These are phyloP conservation scores for Spilogale gracilis DNA, from an alignment of 2,113 vertebrate genomes.

Conservation along the genomic window DNA sequence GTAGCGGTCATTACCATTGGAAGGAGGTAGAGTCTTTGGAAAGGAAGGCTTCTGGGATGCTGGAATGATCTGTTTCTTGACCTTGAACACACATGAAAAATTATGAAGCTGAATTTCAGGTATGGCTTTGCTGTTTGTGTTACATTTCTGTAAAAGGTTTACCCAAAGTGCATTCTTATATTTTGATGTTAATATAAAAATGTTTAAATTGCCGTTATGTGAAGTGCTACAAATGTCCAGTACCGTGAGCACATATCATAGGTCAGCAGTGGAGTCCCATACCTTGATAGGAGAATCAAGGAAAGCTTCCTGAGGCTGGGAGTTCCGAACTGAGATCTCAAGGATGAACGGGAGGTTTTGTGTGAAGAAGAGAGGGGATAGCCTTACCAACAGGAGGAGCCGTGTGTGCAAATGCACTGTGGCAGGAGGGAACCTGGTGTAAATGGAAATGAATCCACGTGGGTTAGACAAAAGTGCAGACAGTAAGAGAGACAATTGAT, in stretches of 20 bases:
- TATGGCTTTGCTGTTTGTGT: neutral
- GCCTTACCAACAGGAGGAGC: neutral
- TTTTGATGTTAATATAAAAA: neutral
- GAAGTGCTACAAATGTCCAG: neutral
- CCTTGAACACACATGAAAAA: neutral
- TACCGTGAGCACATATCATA: accelerated
- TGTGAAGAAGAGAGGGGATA: neutral
- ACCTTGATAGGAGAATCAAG: neutral
- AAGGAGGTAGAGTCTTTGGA: neutral
- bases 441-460: neutral
- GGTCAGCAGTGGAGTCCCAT: neutral
- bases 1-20: neutral
- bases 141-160: neutral
- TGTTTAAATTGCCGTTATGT: neutral
- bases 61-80: neutral
- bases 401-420: neutral
- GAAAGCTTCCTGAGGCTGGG: neutral
- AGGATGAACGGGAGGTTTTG: neutral
- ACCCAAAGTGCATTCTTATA: neutral
- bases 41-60: neutral
- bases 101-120: neutral
- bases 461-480: neutral
- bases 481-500: too few relatives aligned
- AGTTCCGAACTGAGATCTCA: neutral
- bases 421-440: neutral